phyloP scores from a whole-genome alignment of 2,113 vertebrate species.

The Myotis brandtii region DNA sequence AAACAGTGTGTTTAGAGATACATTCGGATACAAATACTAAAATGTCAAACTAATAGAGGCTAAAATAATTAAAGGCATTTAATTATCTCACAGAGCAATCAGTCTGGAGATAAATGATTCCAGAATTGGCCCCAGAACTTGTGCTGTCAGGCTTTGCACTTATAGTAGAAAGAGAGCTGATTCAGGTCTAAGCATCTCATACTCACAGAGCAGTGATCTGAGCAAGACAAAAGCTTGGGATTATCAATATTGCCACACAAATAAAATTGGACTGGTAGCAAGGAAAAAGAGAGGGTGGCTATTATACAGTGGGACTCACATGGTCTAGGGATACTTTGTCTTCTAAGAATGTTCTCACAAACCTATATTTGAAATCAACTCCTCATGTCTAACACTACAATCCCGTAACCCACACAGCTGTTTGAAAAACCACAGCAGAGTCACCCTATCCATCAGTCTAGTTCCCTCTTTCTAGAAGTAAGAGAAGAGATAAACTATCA shows the following conservation, averaged over 20 bases:
- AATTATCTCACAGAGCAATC: neutral
- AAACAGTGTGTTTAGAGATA: neutral
- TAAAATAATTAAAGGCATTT: neutral
- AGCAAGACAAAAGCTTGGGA: neutral
- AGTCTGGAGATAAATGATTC: neutral
- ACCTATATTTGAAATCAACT: constrained; percentile 23
- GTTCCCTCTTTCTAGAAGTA: neutral
- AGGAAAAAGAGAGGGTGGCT: neutral
- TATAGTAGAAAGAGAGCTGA: neutral
- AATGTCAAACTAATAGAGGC: neutral
- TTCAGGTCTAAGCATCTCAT: neutral
- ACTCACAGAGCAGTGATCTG: neutral
- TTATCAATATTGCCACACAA: neutral
- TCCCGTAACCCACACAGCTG: neutral
- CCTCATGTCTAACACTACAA: neutral
- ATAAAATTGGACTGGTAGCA: neutral
- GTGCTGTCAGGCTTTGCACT: neutral
- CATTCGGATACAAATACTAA: neutral
- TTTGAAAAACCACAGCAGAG: neutral
- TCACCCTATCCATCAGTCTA: neutral
- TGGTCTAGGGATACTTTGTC: neutral
- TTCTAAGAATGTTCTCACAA: neutral
- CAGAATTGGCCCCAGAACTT: neutral
- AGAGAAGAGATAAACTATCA: neutral
- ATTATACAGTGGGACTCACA: neutral